Conservation (phyloP, 1,140 invertebrate genomes). For the Drosophila oshimai region DNA sequence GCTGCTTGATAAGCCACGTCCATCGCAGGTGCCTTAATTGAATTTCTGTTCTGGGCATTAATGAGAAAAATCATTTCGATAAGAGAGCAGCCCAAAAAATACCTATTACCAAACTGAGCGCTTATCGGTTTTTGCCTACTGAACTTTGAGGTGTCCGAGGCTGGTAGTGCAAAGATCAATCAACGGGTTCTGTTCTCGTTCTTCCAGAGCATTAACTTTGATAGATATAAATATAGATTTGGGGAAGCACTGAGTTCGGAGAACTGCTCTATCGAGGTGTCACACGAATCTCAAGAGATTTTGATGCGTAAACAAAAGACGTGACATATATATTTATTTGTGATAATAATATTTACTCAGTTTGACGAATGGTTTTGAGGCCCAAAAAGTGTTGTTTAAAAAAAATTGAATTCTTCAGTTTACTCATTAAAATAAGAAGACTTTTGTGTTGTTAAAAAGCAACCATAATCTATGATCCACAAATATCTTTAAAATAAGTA, state of each 20-base stretch:
- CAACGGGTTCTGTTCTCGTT: background rate
- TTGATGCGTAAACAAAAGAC: background rate
- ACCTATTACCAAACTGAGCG: background rate
- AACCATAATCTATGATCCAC: no score
- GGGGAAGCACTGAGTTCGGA: background rate
- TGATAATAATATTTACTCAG: no score
- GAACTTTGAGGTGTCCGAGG: conserved; percentile 38
- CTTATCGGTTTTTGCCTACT: conserved; percentile 6
- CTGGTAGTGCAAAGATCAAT: conserved; percentile 13
- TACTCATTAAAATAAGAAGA: no score
- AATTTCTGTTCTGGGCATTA: conserved; percentile 43
- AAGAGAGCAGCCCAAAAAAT: conserved; percentile 25
- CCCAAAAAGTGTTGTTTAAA: no score
- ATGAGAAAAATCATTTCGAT: conserved; percentile 53
- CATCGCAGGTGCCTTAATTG: conserved; percentile 45
- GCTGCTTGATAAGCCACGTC: conserved; percentile 39
- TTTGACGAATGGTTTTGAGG: no score
- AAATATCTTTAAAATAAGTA: no score
- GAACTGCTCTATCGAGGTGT: background rate
- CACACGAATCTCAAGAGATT: background rate
- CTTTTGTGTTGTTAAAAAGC: no score
- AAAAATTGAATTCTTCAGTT: no score
- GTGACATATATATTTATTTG: background rate
- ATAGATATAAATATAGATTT: no score
- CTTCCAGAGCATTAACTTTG: background rate